phyloP scores from a whole-genome alignment of 1,140 invertebrate species.

The Cotesia chilonis region DNA sequence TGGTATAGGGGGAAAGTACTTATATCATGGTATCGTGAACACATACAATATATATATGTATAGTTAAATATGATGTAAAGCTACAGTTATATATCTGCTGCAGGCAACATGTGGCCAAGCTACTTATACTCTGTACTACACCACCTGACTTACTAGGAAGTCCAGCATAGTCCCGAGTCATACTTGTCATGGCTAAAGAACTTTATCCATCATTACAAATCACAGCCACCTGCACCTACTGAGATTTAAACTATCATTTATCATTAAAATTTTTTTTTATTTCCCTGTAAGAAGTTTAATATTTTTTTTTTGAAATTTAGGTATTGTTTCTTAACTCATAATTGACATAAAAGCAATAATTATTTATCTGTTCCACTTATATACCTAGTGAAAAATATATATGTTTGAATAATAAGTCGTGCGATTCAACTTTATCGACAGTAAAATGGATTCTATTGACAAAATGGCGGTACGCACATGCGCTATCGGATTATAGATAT shows the following conservation, averaged over 20 bases:
- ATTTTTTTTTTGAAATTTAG: too few species aligned
- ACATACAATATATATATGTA: too few species aligned
- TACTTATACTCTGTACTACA: background rate
- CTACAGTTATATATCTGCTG: slow-evolving; percentile 28
- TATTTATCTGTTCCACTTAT: too few species aligned
- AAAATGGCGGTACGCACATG: too few species aligned
- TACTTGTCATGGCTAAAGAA: slow-evolving; percentile 12
- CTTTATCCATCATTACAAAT: background rate
- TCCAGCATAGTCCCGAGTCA: background rate
- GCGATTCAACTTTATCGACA: too few species aligned
- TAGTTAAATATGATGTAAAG: background rate
- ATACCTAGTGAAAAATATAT: too few species aligned
- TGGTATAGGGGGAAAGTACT: slow-evolving; percentile 17
- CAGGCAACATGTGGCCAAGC: slow-evolving; percentile 32
- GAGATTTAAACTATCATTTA: background rate
- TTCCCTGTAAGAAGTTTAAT: background rate
- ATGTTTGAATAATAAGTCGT: too few species aligned
- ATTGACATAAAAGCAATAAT: background rate
- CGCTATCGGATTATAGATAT: too few species aligned
- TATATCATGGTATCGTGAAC: background rate
- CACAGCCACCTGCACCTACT: background rate
- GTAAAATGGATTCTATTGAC: too few species aligned
- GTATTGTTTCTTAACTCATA: background rate
- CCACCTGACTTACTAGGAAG: slow-evolving; percentile 28
- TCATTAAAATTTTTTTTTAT: background rate